Base-by-base conservation (phyloP, 2,888 invertebrate genomes). In the Epirrita christyi region DNA sequence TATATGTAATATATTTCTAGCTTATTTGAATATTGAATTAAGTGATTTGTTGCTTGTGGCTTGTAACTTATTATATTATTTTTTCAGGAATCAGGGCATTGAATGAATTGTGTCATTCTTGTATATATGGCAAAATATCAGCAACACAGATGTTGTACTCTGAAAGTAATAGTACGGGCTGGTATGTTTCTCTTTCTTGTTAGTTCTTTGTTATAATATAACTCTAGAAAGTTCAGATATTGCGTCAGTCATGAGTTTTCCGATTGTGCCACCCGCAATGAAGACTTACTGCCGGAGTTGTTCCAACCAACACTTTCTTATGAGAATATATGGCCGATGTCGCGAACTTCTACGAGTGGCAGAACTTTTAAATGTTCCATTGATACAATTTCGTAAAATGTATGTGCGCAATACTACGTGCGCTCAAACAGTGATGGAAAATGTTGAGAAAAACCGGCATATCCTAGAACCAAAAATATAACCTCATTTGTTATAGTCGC, bases 251-350 rank as follows among this genome's bases (percentile, higher is more conserved):
- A 64, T 70, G 51, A 53, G 59, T 59, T 64, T 57, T 61, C 51
- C 59, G 61, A 63, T 70, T 65, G 71, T 67, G 55, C 57, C 59
- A 70, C 63, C 64, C 67, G 74, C 76, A 84, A 86, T 87, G 84
- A 84, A 85, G 85, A 86, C 72, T 81, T 83, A 87, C 82, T 75
- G 77, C 74, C 71, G 61, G 60, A 71, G 73, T 78, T 80, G 76
- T 72, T 76, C 49, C 64, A 59, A 66, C 72, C 73, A 78, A 79
- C 81, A 80, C 80, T 80, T 80, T 79, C 80, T 85, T 85, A 86
- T 81, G 81, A 84, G 83, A 83, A 88, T 87, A 85, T 88, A 87
- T 86, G 77, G 82, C 80, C 72, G 72, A 72, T 66, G 64, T 69
- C 71, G 61, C 69, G 68, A 76, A 75, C 71, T 78, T 76, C 59